A percentile compares a stretch with the other conserved stretches of the same genome.
phyloP scores from a whole-genome alignment of 2,888 invertebrate genomes.

The Drosophila dives region DNA sequence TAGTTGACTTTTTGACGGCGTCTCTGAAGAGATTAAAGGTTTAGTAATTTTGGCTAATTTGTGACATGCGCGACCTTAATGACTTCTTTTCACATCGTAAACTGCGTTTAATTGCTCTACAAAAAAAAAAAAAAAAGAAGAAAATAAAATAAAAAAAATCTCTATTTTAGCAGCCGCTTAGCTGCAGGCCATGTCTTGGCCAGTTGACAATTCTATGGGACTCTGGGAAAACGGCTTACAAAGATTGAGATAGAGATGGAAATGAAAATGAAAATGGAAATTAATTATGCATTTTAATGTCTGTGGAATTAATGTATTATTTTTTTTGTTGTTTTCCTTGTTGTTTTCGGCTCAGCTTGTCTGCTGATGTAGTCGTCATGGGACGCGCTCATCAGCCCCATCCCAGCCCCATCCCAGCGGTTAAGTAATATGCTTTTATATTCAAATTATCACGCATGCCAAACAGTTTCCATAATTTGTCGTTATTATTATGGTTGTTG shows the following conservation, averaged over 20 bases:
- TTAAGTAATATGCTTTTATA: conserved; percentile 73
- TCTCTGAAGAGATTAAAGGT: conserved; percentile 67
- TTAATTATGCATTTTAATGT: conserved; percentile 17
- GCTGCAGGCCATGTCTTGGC: conserved; percentile 4
- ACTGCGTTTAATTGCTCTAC: conserved; percentile 69
- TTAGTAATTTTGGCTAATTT: conserved; percentile 75
- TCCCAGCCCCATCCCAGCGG: conserved; percentile 30
- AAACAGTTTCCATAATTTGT: conserved; percentile 50
- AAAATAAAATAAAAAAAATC: conserved; percentile 5
- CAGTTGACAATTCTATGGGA: conserved; percentile 69
- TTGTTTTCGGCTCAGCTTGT: conserved; percentile 1
- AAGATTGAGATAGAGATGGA: conserved; percentile 39
- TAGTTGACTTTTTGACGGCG: conserved; percentile 21
- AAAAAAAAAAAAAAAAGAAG: conserved; percentile 15
- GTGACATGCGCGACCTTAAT: conserved; percentile 78
- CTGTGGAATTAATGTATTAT: conserved; percentile 54
- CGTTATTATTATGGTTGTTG: background rate
- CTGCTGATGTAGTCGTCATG: conserved; percentile 62
- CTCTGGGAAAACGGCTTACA: conserved; percentile 28
- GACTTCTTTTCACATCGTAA: conserved; percentile 79
- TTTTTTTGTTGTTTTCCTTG: background rate
- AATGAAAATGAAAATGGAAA: background rate
- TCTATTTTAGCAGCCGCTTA: conserved; percentile 5
- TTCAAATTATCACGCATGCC: conserved; percentile 76
- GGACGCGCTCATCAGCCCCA: conserved; percentile 33